A percentile compares a stretch with the other conserved stretches of the same genome.
Evolutionary conservation across 2,113 vertebrate genomes (phyloP).

Genomic region (Phalacrocorax aristotelis): DNA sequence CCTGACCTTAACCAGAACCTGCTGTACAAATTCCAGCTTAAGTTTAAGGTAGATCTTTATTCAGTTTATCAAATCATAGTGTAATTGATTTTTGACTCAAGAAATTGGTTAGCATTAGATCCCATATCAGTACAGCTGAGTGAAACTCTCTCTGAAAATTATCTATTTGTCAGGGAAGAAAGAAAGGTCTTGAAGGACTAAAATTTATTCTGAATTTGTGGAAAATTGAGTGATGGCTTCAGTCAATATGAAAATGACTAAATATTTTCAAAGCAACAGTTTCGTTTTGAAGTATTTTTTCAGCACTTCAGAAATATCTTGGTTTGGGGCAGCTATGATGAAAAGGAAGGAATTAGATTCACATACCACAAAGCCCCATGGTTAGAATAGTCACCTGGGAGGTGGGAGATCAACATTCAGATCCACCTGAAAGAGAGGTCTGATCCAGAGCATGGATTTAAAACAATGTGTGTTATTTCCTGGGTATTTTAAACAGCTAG

Average conservation of each 20-base stretch:
- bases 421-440: background rate
- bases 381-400: background rate
- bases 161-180: background rate
- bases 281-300: background rate
- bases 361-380: background rate
- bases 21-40: background rate
- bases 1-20: background rate
- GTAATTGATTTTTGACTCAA: background rate
- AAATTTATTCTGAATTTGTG: background rate
- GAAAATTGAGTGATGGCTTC: background rate
- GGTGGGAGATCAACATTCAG: background rate
- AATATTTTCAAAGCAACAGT: background rate
- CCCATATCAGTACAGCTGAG: background rate
- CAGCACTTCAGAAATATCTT: background rate
- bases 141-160: background rate
- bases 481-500: background rate
- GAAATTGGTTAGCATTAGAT: background rate
- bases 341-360: background rate
- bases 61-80: background rate
- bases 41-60: background rate
- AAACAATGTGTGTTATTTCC: background rate
- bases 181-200: background rate
- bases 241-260: background rate
- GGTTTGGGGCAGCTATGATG: background rate
- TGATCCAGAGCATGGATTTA: background rate